phyloP scores from a whole-genome alignment of 1,140 invertebrate species.

The Rhagoletis pomonella region DNA sequence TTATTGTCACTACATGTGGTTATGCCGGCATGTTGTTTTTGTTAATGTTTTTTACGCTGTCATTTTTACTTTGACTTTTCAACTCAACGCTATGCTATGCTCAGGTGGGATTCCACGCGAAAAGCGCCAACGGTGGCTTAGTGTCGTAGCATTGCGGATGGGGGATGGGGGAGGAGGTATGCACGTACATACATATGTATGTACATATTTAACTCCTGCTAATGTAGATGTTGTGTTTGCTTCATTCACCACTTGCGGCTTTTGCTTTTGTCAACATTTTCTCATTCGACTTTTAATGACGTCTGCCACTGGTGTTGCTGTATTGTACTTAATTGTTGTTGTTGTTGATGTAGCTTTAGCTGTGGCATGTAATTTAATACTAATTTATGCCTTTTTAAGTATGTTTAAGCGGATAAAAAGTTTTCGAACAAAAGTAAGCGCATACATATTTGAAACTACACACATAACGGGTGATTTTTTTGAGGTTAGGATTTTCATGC shows the following conservation, averaged over 20 bases:
- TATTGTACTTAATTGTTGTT: background rate
- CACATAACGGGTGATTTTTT: too few species aligned
- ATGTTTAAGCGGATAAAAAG: constrained; percentile 51
- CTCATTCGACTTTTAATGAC: constrained; percentile 26
- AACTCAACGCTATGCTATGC: background rate
- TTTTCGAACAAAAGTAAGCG: constrained; percentile 23
- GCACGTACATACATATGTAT: too few species aligned
- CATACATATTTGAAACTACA: background rate
- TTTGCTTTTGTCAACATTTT: constrained; percentile 47
- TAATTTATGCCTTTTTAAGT: constrained; percentile 52
- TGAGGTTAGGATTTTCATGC: too few species aligned
- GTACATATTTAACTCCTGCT: background rate
- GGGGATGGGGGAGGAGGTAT: background rate
- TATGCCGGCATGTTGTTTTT: background rate
- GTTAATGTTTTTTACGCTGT: constrained; percentile 1
- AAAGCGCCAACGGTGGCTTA: constrained; percentile 42
- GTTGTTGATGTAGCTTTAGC: constrained; percentile 13
- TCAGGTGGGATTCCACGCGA: background rate
- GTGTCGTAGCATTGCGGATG: background rate
- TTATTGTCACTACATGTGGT: constrained; percentile 43
- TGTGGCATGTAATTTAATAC: constrained; percentile 54
- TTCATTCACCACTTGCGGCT: constrained; percentile 36
- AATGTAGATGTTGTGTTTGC: background rate
- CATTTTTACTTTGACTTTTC: constrained; percentile 47
- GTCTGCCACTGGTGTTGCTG: constrained; percentile 47